Evolutionary conservation across 2,113 vertebrate genomes (phyloP), one percentile per base, ranked within the genome.

Genomic region (Epinephelus moara): DNA sequence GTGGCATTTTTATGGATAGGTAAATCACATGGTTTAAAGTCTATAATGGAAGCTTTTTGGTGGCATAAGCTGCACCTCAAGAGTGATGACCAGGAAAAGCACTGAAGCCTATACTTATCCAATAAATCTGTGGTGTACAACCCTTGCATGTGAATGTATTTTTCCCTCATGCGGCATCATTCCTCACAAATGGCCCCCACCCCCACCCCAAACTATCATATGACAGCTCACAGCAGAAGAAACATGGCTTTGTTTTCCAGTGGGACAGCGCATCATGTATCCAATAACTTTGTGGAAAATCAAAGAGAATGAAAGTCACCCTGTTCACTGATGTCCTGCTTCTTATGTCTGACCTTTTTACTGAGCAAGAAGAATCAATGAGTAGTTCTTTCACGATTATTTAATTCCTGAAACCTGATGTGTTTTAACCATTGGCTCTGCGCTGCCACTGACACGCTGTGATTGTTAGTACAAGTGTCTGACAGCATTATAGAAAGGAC

Each of bases 221-320:
- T 94, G 90, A 91, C 89, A 25, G 62, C 72, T 73, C 67, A 0
- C 53, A 77, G 79, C 81, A 82, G 45, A 86, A 89, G 91, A 91
- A 84, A 77, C 81, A 80, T 88, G 76, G 87, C 87, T 89, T 91
- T 90, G 88, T 93, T 71, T 85, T 68, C 56, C 76, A 76, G 75
- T 19, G 62, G 63, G 81, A 77, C 70, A 3, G 66, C 37, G 27
- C 80, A 52, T 88, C 75, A 45, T 81, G 78, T 50, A 60, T 85
- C 75, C 42, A 82, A 81, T 89, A 88, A 88, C 75, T 67, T 21
- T 17, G 66, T 62, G 63, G 53, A 80, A 83, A 86, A 70, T 86
- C 75, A 86, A 85, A 81, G 74, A 2, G 45, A 72, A 17, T 30
- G 18, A 69, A 70, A 60, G 52, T 80, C 42, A 1, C n/a, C 66